phyloP scores from a whole-genome alignment of 2,888 invertebrate genomes.

The Andrena flavipes region DNA sequence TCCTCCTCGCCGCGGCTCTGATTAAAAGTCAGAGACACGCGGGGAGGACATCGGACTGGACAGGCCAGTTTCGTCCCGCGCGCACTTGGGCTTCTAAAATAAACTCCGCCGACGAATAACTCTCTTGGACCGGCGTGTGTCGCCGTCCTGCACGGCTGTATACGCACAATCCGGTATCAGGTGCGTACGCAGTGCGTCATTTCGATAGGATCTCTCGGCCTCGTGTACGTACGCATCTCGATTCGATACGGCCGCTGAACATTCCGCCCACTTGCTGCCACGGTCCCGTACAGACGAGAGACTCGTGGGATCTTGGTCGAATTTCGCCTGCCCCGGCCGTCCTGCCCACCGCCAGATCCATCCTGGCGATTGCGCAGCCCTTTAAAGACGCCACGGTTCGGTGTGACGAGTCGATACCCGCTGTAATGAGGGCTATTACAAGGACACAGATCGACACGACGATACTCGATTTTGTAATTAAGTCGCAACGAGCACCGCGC shows the following conservation, averaged over 20 bases:
- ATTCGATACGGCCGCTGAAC: slow-evolving; percentile 73
- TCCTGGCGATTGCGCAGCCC: slow-evolving; percentile 51
- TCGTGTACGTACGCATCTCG: slow-evolving; percentile 59
- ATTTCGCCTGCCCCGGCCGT: slow-evolving; percentile 43
- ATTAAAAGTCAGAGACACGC: slow-evolving; percentile 30
- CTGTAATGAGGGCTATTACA: slow-evolving; percentile 58
- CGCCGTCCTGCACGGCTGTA: slow-evolving; percentile 48
- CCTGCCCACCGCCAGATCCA: slow-evolving; percentile 44
- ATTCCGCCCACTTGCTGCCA: slow-evolving; percentile 79
- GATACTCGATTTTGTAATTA: slow-evolving; percentile 53
- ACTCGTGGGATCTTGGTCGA: slow-evolving; percentile 51
- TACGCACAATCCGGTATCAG: slow-evolving; percentile 79
- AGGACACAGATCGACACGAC: slow-evolving; percentile 38
- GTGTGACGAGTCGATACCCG: slow-evolving; percentile 38
- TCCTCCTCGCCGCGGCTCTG: background rate
- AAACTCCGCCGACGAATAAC: slow-evolving; percentile 78
- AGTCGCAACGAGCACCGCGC: slow-evolving; percentile 26
- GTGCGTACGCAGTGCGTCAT: slow-evolving; percentile 84
- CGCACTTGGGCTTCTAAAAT: slow-evolving; percentile 77
- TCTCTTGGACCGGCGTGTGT: slow-evolving; percentile 62
- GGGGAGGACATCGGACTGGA: slow-evolving; percentile 32
- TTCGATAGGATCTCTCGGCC: slow-evolving; percentile 81
- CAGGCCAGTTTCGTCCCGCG: slow-evolving; percentile 45
- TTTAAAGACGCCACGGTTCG: slow-evolving; percentile 33
- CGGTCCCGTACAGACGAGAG: slow-evolving; percentile 21